Evolutionary conservation across 2,888 invertebrate species (phyloP), one percentile per base, ranked within the genome.

Genomic region (Helicoverpa assulta): DNA sequence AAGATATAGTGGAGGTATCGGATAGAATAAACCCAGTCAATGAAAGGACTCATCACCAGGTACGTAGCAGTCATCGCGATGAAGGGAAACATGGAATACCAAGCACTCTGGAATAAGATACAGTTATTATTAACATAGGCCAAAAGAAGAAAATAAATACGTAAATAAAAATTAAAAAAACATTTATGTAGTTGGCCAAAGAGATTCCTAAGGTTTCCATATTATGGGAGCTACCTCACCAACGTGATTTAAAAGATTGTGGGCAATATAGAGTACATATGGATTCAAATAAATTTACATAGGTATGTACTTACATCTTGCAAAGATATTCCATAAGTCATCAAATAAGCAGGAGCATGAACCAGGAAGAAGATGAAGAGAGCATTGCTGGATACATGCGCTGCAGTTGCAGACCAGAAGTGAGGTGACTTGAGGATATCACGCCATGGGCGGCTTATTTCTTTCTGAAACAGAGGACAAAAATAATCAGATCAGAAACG

Each of bases 341-440:
- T 85, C 16, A 94, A 76, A 55, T 90, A 93, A 3, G 87, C 88
- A 0, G 95, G 93, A 2, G 90, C 76, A 6, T 90, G 88, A 0
- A 86, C 83, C 5, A 95, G 72, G 70, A 86, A 94, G 80, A 95
- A 94, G 5, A 92, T 78, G 62, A 92, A 94, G 0, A 94, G 50
- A 0, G 86, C 85, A 50, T 90, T 93, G 57, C 88, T 87, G 0
- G 93, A 90, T 5, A 88, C 85, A 70, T 94, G 95, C 0, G 90
- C 90, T 65, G 84, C 76, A 0, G 88, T 85, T 0, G 91, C 73
- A 0, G 90, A 91, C 94, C 94, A 95, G 58, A 95, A 91, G 3
- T 85, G 82, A 0, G 84, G 79, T 0, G 92, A 91, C 18, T 74
- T 78, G 2, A 94, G 67, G 6, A 95, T 91, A 1, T 81, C 73